Conservation (phyloP, 2,888 invertebrate species). For the Papilio gigon region DNA sequence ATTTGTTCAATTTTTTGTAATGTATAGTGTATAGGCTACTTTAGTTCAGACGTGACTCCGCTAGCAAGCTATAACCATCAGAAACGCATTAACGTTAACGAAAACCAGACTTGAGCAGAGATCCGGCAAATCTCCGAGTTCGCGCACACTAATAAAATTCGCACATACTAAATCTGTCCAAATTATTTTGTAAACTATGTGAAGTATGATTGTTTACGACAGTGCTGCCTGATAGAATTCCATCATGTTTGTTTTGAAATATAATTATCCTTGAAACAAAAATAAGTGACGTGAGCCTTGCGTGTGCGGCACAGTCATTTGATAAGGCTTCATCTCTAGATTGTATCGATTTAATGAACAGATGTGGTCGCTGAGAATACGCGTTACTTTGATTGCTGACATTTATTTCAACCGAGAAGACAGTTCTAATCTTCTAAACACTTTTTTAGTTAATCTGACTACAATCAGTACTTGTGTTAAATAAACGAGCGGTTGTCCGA, state of each 20-base stretch:
- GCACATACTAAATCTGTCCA: constrained; percentile 13
- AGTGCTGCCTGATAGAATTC: background rate
- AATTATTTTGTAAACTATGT: background rate
- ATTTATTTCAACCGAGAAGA: background rate
- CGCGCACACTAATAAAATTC: background rate
- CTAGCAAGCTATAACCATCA: background rate
- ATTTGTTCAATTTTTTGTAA: background rate
- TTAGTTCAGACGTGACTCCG: constrained; percentile 1
- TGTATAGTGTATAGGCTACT: background rate
- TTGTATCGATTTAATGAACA: background rate
- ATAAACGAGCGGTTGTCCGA: too few relatives aligned
- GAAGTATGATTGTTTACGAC: background rate
- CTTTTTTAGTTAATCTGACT: too few relatives aligned
- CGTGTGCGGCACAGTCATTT: background rate
- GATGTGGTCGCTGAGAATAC: background rate
- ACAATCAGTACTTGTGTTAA: too few relatives aligned
- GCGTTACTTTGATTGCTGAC: background rate
- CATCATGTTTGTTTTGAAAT: background rate
- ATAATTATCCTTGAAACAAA: background rate
- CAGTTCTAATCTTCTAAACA: too few relatives aligned
- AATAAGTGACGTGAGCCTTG: background rate
- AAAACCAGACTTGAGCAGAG: background rate
- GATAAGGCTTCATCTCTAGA: constrained; percentile 2
- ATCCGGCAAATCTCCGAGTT: constrained; percentile 7
- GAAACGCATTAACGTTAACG: constrained; percentile 4